Evolutionary conservation across 2,888 invertebrate genomes (phyloP).

Genomic region (Euplexia lucipara): DNA sequence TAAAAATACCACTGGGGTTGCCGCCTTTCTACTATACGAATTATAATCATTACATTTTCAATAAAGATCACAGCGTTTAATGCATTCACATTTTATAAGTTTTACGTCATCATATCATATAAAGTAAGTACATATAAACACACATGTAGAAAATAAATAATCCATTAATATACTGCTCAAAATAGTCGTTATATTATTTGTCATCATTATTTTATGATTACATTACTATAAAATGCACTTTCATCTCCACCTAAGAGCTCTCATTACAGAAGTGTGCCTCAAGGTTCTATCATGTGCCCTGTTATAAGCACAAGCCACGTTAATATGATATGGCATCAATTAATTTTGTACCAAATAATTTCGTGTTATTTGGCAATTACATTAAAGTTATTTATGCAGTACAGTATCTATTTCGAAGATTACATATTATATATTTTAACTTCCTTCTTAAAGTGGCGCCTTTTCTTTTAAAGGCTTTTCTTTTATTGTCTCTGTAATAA

Average conservation of each 20-base stretch:
- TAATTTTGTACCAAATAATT: background rate
- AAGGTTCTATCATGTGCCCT: constrained; percentile 10
- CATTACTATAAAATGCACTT: constrained; percentile 43
- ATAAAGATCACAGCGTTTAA: constrained; percentile 60
- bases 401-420: background rate
- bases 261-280: constrained; percentile 17
- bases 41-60: constrained; percentile 45
- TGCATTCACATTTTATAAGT: constrained; percentile 42
- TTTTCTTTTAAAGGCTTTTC: background rate
- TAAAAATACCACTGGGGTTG: constrained; percentile 55
- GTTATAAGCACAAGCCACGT: constrained; percentile 1
- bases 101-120: constrained; percentile 34
- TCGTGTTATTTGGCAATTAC: background rate
- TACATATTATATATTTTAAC: background rate
- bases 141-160: constrained; percentile 53
- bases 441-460: background rate
- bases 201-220: constrained; percentile 38
- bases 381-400: constrained; percentile 1
- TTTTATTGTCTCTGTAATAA: constrained; percentile 5
- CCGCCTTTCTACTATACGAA: constrained; percentile 30
- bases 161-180: constrained; percentile 41
- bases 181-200: constrained; percentile 44
- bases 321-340: constrained; percentile 13
- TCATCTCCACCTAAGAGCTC: constrained; percentile 7
- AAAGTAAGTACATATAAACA: constrained; percentile 35